A percentile compares a stretch with the other conserved stretches of the same genome.
phyloP scores from a whole-genome alignment of 2,888 invertebrate genomes.

The Cephus nigrinus region DNA sequence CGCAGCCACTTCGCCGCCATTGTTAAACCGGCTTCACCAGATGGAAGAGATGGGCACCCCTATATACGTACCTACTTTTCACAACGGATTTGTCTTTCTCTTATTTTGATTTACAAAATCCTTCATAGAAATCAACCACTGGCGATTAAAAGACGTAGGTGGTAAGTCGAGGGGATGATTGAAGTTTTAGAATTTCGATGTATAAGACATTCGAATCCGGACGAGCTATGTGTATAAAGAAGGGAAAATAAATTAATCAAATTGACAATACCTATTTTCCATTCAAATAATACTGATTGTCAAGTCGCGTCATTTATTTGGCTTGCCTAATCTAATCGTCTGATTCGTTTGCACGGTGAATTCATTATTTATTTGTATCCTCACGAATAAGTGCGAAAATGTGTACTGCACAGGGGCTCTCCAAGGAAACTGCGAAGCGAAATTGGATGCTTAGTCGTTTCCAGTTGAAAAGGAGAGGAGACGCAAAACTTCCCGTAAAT shows the following conservation, averaged over 20 bases:
- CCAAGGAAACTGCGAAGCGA: conserved; percentile 26
- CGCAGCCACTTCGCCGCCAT: conserved; percentile 15
- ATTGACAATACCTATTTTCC: not conserved
- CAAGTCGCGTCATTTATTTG: no score
- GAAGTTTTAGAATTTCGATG: no score
- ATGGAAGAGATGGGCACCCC: not conserved
- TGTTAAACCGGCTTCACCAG: conserved; percentile 12
- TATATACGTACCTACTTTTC: not conserved
- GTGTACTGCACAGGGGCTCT: conserved; percentile 11
- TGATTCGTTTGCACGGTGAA: not conserved
- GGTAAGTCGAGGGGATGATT: no score
- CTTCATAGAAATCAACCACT: no score
- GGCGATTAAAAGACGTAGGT: no score
- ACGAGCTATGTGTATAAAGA: no score
- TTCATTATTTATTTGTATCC: not conserved
- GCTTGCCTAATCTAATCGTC: not conserved
- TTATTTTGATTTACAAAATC: no score
- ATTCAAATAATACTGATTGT: not conserved
- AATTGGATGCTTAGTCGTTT: conserved; percentile 31
- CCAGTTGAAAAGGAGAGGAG: conserved; percentile 16
- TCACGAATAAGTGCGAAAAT: not conserved
- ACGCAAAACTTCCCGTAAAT: not conserved
- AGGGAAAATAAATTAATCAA: no score
- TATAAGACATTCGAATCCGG: no score
- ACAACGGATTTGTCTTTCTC: not conserved